phyloP scores from a whole-genome alignment of 1,140 invertebrate species.

The Papilio aristodemus region DNA sequence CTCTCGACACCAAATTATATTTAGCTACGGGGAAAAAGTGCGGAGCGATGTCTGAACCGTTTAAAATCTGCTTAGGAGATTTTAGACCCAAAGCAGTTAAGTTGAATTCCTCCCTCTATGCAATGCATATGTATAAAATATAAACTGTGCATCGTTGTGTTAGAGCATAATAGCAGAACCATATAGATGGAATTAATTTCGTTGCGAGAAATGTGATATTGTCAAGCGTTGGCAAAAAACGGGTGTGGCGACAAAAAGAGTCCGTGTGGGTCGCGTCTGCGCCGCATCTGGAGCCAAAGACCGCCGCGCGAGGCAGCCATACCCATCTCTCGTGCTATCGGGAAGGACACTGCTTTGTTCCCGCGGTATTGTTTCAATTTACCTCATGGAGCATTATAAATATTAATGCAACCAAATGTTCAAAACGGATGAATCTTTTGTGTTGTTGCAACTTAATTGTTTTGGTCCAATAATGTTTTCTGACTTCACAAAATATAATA shows the following conservation, averaged over 20 bases:
- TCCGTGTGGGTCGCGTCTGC: conserved; percentile 65
- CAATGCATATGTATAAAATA: no score
- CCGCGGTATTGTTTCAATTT: conserved; percentile 39
- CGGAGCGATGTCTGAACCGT: conserved; percentile 5
- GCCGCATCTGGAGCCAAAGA: conserved; percentile 76
- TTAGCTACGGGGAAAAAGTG: conserved; percentile 45
- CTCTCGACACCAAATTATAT: conserved; percentile 54
- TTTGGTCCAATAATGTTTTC: background rate
- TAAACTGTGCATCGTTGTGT: background rate
- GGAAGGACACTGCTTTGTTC: conserved; percentile 36
- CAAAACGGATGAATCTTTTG: conserved; percentile 7
- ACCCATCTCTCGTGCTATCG: conserved; percentile 26
- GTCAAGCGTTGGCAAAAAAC: conserved; percentile 62
- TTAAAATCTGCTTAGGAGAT: background rate
- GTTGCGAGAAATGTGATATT: conserved; percentile 47
- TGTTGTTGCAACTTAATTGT: background rate
- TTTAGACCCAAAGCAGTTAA: background rate
- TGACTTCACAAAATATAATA: conserved; percentile 7
- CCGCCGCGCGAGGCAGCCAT: conserved; percentile 58
- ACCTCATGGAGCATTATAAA: background rate
- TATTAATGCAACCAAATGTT: conserved; percentile 11
- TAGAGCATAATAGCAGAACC: background rate
- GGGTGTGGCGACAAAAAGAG: conserved; percentile 63
- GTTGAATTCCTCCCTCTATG: no score
- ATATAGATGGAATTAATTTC: conserved; percentile 28